Base-by-base conservation (phyloP, 2,888 invertebrate species). In the Sinohyriopsis cumingii region DNA sequence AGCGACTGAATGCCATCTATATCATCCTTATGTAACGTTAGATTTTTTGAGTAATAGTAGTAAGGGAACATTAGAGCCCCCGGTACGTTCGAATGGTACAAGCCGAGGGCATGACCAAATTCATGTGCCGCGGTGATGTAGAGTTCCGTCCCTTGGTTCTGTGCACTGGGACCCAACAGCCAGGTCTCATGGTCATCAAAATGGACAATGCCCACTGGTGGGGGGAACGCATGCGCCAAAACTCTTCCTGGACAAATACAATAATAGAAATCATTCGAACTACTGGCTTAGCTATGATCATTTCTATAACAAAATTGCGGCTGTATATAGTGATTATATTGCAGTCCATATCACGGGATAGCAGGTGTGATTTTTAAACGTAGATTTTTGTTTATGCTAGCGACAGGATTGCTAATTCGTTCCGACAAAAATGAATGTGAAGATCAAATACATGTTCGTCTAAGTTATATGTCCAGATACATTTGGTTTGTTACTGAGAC, bases 31-130 rank as follows among this genome's bases (percentile, higher is more conserved):
- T 81, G 80, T 5, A 88, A 82, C 22, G 70, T 63, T 68, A 82
- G 88, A 78, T 87, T 80, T 15, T 81, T 74, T 45, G 83, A 81
- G 70, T 83, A 87, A 1, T 87, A 87, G 69, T 86, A 86, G 76
- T 76, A 86, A 0, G 88, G 89, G 0, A 87, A 86, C 89, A 89
- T 89, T n/a, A 89, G 76, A 7, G 89, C 84, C 5, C 72, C 72
- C 9, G 68, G 79, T 7, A 81, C 77, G 19, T 81, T 75, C 20
- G 87, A 87, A 75, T 89, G 89, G 28, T 84, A 84, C 45, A 89
- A 73, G 0, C 89, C 89, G 9, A 89, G 76, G 28, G 88, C 85
- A 74, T 89, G 89, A 12, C 89, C 89, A 62, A 88, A 85, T 76
- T 88, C 88, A 71, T 88, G 88, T 45, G 88, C 85, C 18, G 88